Conservation (phyloP, 1,140 invertebrate genomes). For the Cyphomyrmex costatus region DNA sequence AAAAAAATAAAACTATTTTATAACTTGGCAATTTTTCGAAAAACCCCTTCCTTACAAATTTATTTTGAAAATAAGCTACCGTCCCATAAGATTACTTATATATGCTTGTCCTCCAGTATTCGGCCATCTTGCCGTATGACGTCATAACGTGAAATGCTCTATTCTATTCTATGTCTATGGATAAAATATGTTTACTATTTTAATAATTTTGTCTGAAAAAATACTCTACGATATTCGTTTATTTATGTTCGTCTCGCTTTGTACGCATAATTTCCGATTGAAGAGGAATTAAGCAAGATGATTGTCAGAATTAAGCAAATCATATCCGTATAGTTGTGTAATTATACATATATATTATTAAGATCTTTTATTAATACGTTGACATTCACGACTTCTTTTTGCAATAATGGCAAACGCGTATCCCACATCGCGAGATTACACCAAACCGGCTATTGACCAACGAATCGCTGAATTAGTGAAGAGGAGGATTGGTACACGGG, state of each 20-base stretch:
- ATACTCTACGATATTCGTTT: conserved; percentile 26
- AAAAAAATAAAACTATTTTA: no score
- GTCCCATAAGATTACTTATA: no score
- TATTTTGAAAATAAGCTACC: no score
- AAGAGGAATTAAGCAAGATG: no score
- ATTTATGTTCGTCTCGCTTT: conserved; percentile 10
- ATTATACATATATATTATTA: neutral
- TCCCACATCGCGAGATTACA: conserved; percentile 76
- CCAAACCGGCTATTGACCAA: conserved; percentile 77
- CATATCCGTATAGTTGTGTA: neutral
- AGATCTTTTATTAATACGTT: neutral
- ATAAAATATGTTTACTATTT: neutral
- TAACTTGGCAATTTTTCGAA: no score
- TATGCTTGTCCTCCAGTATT: no score
- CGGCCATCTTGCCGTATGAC: no score
- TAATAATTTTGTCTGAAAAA: conserved; percentile 15
- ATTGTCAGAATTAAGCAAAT: conserved; percentile 13
- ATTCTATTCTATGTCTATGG: no score
- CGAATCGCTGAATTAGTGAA: conserved; percentile 78
- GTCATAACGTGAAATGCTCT: no score
- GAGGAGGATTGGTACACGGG: conserved; percentile 71
- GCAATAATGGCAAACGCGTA: conserved; percentile 66
- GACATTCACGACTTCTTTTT: neutral
- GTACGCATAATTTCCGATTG: conserved; percentile 27
- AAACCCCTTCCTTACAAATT: no score